These are phyloP conservation scores for Cylloceria caligata DNA, from an alignment of 2,888 invertebrate species.

Conservation along the genomic window DNA sequence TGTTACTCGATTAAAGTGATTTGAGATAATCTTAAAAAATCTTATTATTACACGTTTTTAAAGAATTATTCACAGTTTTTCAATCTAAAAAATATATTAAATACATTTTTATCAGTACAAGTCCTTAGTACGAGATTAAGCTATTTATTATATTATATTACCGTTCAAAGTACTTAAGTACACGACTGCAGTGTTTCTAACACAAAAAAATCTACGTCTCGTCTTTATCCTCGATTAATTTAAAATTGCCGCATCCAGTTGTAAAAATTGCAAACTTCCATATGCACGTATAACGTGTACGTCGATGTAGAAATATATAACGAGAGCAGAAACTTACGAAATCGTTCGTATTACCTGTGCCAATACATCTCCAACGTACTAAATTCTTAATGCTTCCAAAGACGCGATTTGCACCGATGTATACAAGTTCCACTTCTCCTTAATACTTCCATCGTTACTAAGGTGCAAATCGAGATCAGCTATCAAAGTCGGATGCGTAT, in stretches of 20 bases:
- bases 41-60: too few species aligned
- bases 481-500: slow-evolving; percentile 8
- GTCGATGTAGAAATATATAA: not conserved
- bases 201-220: not conserved
- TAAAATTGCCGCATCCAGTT: too few species aligned
- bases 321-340: not conserved
- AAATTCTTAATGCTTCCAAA: not conserved
- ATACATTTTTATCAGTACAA: too few species aligned
- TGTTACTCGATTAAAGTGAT: too few species aligned
- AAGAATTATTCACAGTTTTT: too few species aligned
- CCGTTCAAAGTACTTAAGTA: too few species aligned
- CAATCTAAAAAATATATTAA: too few species aligned
- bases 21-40: too few species aligned
- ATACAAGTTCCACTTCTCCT: slow-evolving; percentile 8
- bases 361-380: not conserved
- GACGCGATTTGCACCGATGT: not conserved
- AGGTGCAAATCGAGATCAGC: slow-evolving; percentile 10
- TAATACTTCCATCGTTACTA: not conserved
- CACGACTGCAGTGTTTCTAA: not conserved
- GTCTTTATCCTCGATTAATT: not conserved
- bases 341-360: not conserved
- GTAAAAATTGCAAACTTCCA: not conserved
- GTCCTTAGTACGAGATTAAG: too few species aligned
- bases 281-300: not conserved
- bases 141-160: too few species aligned